Base-by-base conservation (phyloP, 2,113 vertebrate species). In the Empidonax traillii region DNA sequence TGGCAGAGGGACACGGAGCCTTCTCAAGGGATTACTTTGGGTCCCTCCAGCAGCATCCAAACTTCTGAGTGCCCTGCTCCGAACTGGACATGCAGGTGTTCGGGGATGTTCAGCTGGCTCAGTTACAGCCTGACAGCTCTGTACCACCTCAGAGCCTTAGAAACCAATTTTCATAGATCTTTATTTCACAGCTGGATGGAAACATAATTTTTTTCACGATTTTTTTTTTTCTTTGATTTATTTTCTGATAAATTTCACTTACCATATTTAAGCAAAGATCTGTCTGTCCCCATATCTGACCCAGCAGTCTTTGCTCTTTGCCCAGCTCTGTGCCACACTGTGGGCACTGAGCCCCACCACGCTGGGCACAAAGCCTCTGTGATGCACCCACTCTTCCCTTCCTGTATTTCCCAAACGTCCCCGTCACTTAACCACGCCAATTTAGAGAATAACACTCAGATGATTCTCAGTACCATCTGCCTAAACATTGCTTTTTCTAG, bases 401-500 rank as follows among this genome's bases (percentile, higher is more conserved):
- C 25, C 52, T 0, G 0, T 24, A n/a, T 62, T 55, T 93, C 76
- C 72, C 25, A 66, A 52, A 30, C 0, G 1, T 65, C 62, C 66
- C 82, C 23, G 24, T n/a, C 63, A 39, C 75, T 93, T 51, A 53
- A 61, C 62, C n/a, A 5, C 4, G 18, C 28, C 85, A 90, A 44
- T 68, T 68, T 52, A 79, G 87, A 67, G 78, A 87, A 8, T 43
- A 75, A 41, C 85, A 76, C 58, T 85, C 53, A n/a, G 63, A 53
- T 80, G 59, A 77, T 65, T 92, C 71, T 49, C 73, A 22, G 72
- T 53, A 51, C 75, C 90, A 92, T 92, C 92, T 97, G 88, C 84
- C 72, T 85, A 83, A 96, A 90, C 78, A 62, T 33, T 88, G 92
- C 85, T 93, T 95, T 96, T 95, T 68, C 88, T 85, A 85, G 88